These are phyloP conservation scores for Apodemia zela DNA, from an alignment of 2,888 invertebrate genomes.

Conservation along the genomic window DNA sequence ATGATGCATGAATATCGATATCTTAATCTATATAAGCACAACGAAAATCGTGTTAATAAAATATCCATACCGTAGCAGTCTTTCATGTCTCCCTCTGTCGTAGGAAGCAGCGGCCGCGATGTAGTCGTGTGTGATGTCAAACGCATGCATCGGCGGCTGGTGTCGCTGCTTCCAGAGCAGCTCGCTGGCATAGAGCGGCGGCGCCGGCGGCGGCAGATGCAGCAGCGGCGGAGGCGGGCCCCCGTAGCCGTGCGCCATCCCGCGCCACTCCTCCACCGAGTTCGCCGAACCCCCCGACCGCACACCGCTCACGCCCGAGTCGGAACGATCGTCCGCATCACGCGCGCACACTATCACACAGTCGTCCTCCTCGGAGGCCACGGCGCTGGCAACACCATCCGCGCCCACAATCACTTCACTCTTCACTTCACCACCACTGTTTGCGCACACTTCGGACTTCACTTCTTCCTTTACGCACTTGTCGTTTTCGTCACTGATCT, in stretches of 20 bases:
- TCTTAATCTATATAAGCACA: too few relatives aligned
- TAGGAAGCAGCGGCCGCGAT: conserved; percentile 72
- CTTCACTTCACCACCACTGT: conserved; percentile 70
- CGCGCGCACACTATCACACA: conserved; percentile 83
- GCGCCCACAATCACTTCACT: conserved; percentile 71
- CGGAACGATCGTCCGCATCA: conserved; percentile 81
- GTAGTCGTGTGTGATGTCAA: conserved; percentile 73
- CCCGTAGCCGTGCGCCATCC: conserved; percentile 87
- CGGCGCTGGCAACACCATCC: conserved; percentile 76
- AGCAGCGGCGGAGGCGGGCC: conserved; percentile 80
- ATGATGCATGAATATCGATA: too few relatives aligned
- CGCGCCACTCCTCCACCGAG: conserved; percentile 88
- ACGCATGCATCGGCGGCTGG: conserved; percentile 76
- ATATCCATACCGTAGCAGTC: conserved; percentile 82
- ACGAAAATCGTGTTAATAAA: too few relatives aligned
- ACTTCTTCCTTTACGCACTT: conserved; percentile 72
- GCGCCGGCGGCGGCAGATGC: conserved; percentile 72
- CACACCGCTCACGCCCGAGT: conserved; percentile 88
- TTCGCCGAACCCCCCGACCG: conserved; percentile 87
- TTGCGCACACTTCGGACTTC: conserved; percentile 54
- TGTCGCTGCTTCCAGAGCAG: conserved; percentile 83
- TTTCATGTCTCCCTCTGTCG: conserved; percentile 84
- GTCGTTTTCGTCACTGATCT: conserved; percentile 66
- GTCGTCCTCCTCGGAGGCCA: conserved; percentile 82
- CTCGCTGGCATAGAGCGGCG: conserved; percentile 76